A percentile compares a stretch with the other conserved stretches of the same genome.
Evolutionary conservation across 2,113 vertebrate species (phyloP).

Genomic region (Suncus etruscus): DNA sequence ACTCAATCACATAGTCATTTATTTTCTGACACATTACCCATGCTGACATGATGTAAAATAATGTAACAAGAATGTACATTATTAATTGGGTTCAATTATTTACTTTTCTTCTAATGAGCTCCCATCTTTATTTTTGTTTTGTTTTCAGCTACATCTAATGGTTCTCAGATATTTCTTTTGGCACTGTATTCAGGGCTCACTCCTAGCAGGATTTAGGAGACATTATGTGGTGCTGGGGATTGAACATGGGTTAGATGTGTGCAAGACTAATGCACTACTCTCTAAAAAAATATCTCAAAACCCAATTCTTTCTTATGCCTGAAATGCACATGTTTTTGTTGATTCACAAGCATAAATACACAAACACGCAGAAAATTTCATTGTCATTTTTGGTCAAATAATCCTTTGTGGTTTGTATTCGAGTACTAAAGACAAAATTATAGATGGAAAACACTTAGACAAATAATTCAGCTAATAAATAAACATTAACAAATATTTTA

Average conservation of each 20-base stretch:
- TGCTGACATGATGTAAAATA: neutral
- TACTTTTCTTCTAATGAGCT: neutral
- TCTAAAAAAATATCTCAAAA: slow-evolving; percentile 19
- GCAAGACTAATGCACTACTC: neutral
- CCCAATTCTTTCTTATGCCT: neutral
- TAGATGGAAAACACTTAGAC: neutral
- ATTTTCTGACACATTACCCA: neutral
- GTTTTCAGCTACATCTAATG: too few relatives aligned
- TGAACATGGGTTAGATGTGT: too few relatives aligned
- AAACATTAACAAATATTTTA: neutral
- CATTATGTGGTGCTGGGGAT: too few relatives aligned
- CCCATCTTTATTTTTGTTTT: too few relatives aligned
- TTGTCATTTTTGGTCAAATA: neutral
- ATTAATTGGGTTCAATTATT: neutral
- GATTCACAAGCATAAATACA: neutral
- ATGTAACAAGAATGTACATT: neutral
- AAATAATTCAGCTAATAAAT: neutral
- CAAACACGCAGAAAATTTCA: neutral
- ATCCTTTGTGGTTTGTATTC: neutral
- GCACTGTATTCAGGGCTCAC: too few relatives aligned
- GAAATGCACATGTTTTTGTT: neutral
- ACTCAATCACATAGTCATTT: neutral
- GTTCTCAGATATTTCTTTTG: too few relatives aligned
- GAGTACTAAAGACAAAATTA: neutral
- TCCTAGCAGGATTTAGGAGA: too few relatives aligned